Conservation (phyloP, 2,888 invertebrate species). For the Choreutis nemorana region DNA sequence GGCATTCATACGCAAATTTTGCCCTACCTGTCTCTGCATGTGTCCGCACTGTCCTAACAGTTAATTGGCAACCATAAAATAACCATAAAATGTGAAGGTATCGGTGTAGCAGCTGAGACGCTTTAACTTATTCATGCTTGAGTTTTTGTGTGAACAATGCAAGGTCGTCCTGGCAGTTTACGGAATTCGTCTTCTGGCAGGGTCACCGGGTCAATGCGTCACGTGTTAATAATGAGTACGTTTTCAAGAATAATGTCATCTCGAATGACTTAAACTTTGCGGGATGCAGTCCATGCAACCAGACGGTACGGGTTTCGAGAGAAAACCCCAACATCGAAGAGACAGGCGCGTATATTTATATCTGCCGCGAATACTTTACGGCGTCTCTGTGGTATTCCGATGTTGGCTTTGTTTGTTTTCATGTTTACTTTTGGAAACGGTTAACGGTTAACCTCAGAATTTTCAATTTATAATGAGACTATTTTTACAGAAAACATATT, state of each 20-base stretch:
- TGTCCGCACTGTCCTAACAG: background rate
- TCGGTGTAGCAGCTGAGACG: background rate
- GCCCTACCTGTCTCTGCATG: background rate
- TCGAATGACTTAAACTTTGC: too few species aligned
- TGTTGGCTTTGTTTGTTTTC: too few species aligned
- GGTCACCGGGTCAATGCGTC: constrained; percentile 3
- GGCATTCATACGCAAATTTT: background rate
- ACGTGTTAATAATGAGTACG: too few species aligned
- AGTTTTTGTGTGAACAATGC: background rate
- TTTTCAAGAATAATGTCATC: too few species aligned
- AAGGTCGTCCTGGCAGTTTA: background rate
- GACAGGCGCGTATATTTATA: constrained; percentile 40
- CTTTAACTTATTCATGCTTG: background rate
- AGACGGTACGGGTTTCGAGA: constrained; percentile 15
- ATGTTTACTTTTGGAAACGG: constrained; percentile 21
- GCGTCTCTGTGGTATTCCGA: too few species aligned
- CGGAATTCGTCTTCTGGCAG: background rate
- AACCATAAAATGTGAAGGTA: background rate
- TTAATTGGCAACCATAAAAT: background rate
- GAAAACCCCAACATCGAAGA: constrained; percentile 30
- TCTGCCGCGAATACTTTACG: constrained; percentile 11
- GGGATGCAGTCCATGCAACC: background rate
- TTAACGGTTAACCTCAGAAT: too few species aligned
- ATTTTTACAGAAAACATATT: too few species aligned
- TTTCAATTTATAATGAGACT: too few species aligned